Conservation (phyloP, 2,797 vertebrate genomes). For the Chiroxiphia lanceolata region DNA sequence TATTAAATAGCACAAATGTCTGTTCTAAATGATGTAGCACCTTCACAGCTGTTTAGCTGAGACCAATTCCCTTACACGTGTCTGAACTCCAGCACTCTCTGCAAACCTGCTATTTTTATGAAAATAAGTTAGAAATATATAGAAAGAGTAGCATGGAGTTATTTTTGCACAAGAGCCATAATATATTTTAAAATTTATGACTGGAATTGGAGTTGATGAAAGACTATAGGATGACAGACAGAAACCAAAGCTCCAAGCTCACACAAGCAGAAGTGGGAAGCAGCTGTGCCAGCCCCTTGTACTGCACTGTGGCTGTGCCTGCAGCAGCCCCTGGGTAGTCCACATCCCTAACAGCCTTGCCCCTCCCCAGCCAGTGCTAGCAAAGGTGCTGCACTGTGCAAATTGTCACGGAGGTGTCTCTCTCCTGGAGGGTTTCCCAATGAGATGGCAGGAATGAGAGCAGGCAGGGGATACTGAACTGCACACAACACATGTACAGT, state of each 20-base stretch:
- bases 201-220: not conserved
- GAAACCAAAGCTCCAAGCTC: not conserved
- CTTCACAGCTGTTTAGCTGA: not conserved
- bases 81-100: not conserved
- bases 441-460: not conserved
- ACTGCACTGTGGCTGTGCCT: rapidly evolving
- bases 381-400: not conserved
- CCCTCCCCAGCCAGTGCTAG: not conserved
- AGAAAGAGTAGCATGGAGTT: not conserved
- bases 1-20: not conserved
- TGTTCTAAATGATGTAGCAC: not conserved
- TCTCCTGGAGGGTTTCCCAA: not conserved
- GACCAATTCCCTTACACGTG: not conserved
- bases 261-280: not conserved
- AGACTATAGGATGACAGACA: not conserved
- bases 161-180: not conserved
- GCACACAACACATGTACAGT: rapidly evolving
- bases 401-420: not conserved
- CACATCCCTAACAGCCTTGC: not conserved
- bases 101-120: not conserved
- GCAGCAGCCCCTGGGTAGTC: not conserved
- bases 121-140: not conserved
- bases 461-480: not conserved
- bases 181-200: not conserved
- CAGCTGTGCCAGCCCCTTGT: not conserved